Percentiles rank a stretch among this genome's conserved stretches.
Evolutionary conservation across 1,140 invertebrate species (phyloP).

Genomic region (Octopus sinensis): DNA sequence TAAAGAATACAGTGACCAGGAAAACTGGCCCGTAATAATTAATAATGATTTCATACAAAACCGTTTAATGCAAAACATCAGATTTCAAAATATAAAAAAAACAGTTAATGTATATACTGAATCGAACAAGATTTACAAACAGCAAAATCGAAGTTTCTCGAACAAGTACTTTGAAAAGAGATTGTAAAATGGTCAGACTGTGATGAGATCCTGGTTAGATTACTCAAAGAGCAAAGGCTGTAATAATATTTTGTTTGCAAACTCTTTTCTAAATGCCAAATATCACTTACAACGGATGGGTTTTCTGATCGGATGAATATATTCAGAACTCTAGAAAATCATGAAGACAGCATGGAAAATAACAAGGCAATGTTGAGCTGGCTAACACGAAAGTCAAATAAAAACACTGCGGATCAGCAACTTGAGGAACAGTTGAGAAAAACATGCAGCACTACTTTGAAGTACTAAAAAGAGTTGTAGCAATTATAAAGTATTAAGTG

Average conservation of each 20-base stretch:
- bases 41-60: slow-evolving; percentile 6
- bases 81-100: neutral
- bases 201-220: slow-evolving; percentile 5
- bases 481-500: neutral
- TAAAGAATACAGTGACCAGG: neutral
- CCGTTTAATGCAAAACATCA: neutral
- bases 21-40: neutral
- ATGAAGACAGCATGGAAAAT: neutral
- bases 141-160: neutral
- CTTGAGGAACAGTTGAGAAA: slow-evolving; percentile 2
- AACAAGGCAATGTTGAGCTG: neutral
- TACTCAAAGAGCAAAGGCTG: slow-evolving; percentile 7
- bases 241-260: neutral
- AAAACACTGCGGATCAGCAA: neutral
- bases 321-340: slow-evolving; percentile 1
- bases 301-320: slow-evolving; percentile 8
- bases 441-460: neutral
- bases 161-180: neutral
- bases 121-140: neutral
- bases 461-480: slow-evolving; percentile 2
- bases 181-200: neutral
- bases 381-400: neutral
- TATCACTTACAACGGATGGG: slow-evolving; percentile 1
- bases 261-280: slow-evolving; percentile 8
- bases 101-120: slow-evolving; percentile 5